A percentile compares a stretch with the other conserved stretches of the same genome.
Evolutionary conservation across 2,888 invertebrate species (phyloP).

Genomic region (Lithophane leautieri): DNA sequence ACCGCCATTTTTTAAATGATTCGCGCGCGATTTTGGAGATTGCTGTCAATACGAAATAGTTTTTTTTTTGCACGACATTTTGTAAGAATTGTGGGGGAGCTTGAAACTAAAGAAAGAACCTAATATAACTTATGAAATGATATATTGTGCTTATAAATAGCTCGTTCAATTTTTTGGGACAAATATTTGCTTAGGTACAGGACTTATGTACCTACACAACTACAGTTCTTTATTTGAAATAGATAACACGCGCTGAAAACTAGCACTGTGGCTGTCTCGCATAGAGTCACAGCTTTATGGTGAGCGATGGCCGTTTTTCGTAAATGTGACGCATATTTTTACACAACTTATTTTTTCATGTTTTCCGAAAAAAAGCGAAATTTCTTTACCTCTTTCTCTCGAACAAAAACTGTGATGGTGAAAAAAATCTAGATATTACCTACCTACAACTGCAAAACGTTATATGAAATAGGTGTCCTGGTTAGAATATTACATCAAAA

Average conservation of each 20-base stretch:
- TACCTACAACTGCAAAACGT: not conserved
- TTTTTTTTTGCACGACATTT: not conserved
- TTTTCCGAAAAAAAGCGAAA: not conserved
- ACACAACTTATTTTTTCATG: not conserved
- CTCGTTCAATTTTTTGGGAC: not conserved
- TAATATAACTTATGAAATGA: not conserved
- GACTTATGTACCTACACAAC: rapidly evolving
- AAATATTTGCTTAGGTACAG: not conserved
- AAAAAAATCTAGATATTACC: not conserved
- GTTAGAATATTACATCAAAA: conserved; percentile 10
- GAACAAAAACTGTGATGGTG: not conserved
- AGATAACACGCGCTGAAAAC: not conserved
- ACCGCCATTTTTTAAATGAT: conserved; percentile 43
- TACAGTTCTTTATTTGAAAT: not conserved
- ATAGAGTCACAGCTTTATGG: not conserved
- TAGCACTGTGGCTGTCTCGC: not conserved
- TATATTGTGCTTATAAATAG: not conserved
- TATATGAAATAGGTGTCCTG: not conserved
- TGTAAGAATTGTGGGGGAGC: not conserved
- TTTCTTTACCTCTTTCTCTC: too few relatives aligned
- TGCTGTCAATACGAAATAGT: not conserved
- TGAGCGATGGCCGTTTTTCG: not conserved
- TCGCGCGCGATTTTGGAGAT: conserved; percentile 42
- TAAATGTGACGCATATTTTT: not conserved
- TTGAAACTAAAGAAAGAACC: not conserved